Evolutionary conservation across 2,888 invertebrate species (phyloP).

Genomic region (Bedellia somnulentella): DNA sequence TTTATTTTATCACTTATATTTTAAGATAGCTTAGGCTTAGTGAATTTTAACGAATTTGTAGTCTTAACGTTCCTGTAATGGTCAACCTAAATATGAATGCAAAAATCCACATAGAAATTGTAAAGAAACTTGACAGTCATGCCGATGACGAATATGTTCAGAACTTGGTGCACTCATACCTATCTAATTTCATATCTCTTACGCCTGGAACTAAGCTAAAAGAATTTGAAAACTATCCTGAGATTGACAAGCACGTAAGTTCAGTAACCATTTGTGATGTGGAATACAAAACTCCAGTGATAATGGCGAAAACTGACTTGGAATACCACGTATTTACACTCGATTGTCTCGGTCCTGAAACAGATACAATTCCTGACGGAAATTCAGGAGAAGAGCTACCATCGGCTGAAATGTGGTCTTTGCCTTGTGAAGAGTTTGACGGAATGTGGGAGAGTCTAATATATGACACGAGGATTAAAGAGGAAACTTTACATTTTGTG

Average conservation of each 20-base stretch:
- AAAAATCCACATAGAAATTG: slow-evolving; percentile 37
- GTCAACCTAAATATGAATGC: slow-evolving; percentile 18
- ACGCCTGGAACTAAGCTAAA: slow-evolving; percentile 26
- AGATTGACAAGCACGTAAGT: slow-evolving; percentile 29
- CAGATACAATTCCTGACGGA: slow-evolving; percentile 39
- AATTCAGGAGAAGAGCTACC: slow-evolving; percentile 56
- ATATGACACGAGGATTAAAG: slow-evolving; percentile 39
- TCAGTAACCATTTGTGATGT: slow-evolving; percentile 34
- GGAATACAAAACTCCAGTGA: slow-evolving; percentile 25
- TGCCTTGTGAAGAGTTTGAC: slow-evolving; percentile 78
- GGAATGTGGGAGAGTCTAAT: slow-evolving; percentile 89
- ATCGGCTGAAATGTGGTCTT: slow-evolving; percentile 75
- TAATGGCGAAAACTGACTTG: slow-evolving; percentile 19
- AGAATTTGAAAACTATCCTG: slow-evolving; percentile 23
- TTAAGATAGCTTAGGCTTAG: too few species aligned
- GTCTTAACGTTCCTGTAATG: too few species aligned
- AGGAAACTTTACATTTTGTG: slow-evolving; percentile 71
- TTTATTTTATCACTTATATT: too few species aligned
- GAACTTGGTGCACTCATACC: slow-evolving; percentile 24
- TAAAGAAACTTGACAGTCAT: slow-evolving; percentile 30
- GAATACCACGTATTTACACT: slow-evolving; percentile 31
- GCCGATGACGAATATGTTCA: slow-evolving; percentile 25
- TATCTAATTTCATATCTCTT: slow-evolving; percentile 24
- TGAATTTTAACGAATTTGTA: too few species aligned
- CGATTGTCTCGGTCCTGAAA: slow-evolving; percentile 29